phyloP scores from a whole-genome alignment of 1,140 invertebrate species.

The Drosophila burlai region DNA sequence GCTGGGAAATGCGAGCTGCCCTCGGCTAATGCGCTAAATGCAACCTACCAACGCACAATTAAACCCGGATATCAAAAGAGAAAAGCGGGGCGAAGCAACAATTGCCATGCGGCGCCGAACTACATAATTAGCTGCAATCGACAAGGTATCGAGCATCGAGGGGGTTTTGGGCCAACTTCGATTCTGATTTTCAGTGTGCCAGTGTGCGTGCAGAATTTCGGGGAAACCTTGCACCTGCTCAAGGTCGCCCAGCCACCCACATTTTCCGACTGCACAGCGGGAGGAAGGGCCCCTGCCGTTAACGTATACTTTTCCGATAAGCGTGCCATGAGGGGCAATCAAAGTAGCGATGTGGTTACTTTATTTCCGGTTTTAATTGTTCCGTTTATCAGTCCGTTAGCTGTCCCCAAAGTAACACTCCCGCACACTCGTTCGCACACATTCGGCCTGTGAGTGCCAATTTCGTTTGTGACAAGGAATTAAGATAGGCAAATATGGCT shows the following conservation, averaged over 20 bases:
- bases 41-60: constrained; percentile 55
- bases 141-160: constrained; percentile 13
- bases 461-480: constrained; percentile 76
- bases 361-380: constrained; percentile 68
- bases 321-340: constrained; percentile 35
- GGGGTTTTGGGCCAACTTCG: constrained; percentile 13
- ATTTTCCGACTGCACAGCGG: constrained; percentile 13
- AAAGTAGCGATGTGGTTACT: constrained; percentile 35
- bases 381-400: constrained; percentile 64
- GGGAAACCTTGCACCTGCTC: constrained; percentile 44
- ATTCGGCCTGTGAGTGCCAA: constrained; percentile 60
- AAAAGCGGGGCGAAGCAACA: constrained; percentile 29
- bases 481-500: constrained; percentile 74
- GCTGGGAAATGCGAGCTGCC: constrained; percentile 7
- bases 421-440: constrained; percentile 8
- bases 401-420: constrained; percentile 59
- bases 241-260: constrained; percentile 56
- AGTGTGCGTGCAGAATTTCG: constrained; percentile 7
- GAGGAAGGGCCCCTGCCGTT: neutral
- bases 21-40: constrained; percentile 45
- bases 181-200: constrained; percentile 1
- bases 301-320: constrained; percentile 31
- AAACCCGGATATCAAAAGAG: constrained; percentile 51
- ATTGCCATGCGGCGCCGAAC: constrained; percentile 20
- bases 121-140: constrained; percentile 38